phyloP scores from a whole-genome alignment of 2,888 invertebrate genomes.

The Digitonthophagus gazella region DNA sequence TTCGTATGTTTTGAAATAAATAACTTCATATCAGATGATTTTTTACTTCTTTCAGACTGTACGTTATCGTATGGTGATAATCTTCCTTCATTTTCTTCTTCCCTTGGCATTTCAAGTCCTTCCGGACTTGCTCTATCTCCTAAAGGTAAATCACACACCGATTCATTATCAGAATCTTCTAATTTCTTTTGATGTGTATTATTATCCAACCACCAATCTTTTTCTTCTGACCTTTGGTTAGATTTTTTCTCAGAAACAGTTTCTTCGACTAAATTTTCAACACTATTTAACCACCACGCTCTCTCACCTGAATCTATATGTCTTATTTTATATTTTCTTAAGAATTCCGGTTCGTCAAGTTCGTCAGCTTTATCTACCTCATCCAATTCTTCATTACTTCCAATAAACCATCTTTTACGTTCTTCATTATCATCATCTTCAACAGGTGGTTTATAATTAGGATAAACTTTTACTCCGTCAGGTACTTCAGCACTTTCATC shows the following conservation, averaged over 20 bases:
- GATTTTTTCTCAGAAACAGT: slow-evolving; percentile 43
- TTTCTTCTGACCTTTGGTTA: slow-evolving; percentile 55
- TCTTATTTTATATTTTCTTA: slow-evolving; percentile 57
- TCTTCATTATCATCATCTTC: slow-evolving; percentile 8
- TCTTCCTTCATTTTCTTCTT: slow-evolving; percentile 51
- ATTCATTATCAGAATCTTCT: slow-evolving; percentile 54
- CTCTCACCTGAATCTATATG: slow-evolving; percentile 69
- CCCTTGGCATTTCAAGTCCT: slow-evolving; percentile 60
- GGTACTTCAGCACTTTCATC: slow-evolving; percentile 67
- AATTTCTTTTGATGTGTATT: slow-evolving; percentile 51
- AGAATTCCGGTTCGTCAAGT: slow-evolving; percentile 57
- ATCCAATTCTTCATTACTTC: slow-evolving; percentile 28
- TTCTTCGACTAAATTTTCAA: slow-evolving; percentile 41
- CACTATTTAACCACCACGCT: slow-evolving; percentile 64
- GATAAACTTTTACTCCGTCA: slow-evolving; percentile 57
- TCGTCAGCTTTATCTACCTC: slow-evolving; percentile 26
- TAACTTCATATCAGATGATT: slow-evolving; percentile 51
- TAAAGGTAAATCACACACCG: slow-evolving; percentile 57
- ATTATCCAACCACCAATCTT: slow-evolving; percentile 57
- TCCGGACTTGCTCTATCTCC: slow-evolving; percentile 81
- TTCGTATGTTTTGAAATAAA: slow-evolving; percentile 85
- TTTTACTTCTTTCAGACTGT: slow-evolving; percentile 39
- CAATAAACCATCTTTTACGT: slow-evolving; percentile 31
- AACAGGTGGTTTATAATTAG: slow-evolving; percentile 22
- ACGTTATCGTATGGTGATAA: slow-evolving; percentile 73